Percentiles rank a stretch among this genome's conserved stretches.
Conservation (phyloP, 2,888 invertebrate genomes). For the Tetragonula carbonaria region DNA sequence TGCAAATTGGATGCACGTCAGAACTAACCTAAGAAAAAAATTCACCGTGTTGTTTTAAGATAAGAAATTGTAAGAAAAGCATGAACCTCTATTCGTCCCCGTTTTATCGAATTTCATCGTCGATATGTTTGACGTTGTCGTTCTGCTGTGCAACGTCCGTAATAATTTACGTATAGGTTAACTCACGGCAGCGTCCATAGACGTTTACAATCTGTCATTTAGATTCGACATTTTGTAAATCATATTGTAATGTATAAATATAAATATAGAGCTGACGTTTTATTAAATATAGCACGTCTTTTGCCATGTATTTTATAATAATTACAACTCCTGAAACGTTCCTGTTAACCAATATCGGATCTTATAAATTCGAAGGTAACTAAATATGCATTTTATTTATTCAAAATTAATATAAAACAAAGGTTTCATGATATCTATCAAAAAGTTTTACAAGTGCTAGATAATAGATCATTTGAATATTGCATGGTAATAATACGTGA, state of each 20-base stretch:
- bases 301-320: conserved; percentile 62
- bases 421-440: neutral
- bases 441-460: neutral
- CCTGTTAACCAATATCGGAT: conserved; percentile 54
- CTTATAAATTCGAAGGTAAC: conserved; percentile 50
- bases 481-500: neutral
- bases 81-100: conserved; percentile 38
- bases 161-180: conserved; percentile 62
- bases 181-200: conserved; percentile 51
- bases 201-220: conserved; percentile 64
- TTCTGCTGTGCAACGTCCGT: conserved; percentile 20
- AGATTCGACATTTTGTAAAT: conserved; percentile 53
- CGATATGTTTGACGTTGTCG: conserved; percentile 40
- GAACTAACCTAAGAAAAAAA: conserved; percentile 73
- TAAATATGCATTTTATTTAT: neutral
- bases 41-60: conserved; percentile 20
- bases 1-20: conserved; percentile 65
- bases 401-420: neutral
- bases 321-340: conserved; percentile 44
- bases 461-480: neutral
- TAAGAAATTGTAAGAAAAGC: conserved; percentile 26
- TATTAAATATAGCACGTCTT: conserved; percentile 15
- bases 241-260: conserved; percentile 40
- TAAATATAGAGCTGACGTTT: conserved; percentile 26
- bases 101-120: conserved; percentile 17